These are phyloP conservation scores for Rhinophrynus dorsalis DNA, from an alignment of 2,797 vertebrate species.

Conservation along the genomic window DNA sequence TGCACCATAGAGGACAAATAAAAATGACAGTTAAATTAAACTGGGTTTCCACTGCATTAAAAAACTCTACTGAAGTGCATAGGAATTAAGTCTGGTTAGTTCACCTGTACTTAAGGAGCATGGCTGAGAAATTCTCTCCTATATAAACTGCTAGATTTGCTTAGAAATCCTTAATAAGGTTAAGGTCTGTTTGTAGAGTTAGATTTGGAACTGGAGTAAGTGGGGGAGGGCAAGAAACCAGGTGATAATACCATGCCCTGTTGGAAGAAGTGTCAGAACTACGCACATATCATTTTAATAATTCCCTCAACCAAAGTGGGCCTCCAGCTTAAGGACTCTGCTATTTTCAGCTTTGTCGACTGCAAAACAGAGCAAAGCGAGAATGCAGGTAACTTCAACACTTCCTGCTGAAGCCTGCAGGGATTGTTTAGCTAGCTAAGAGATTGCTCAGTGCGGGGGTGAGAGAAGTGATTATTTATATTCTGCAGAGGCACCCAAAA, in stretches of 20 bases:
- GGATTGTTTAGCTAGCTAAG: constrained; percentile 25
- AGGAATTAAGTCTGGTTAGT: too few species aligned
- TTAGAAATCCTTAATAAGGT: background rate
- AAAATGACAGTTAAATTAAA: too few species aligned
- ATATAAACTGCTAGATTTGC: background rate
- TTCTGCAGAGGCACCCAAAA: constrained; percentile 11
- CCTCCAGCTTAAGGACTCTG: constrained; percentile 33
- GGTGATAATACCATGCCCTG: constrained; percentile 8
- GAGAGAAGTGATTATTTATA: constrained; percentile 32
- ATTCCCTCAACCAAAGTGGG: constrained; percentile 31
- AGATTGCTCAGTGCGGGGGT: constrained; percentile 20
- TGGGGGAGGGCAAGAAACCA: background rate
- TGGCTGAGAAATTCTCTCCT: too few species aligned
- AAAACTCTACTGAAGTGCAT: too few species aligned
- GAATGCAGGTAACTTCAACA: constrained; percentile 47
- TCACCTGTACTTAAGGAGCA: too few species aligned
- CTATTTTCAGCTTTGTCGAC: constrained; percentile 47
- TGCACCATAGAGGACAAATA: too few species aligned
- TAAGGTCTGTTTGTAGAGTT: background rate
- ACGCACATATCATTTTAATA: constrained; percentile 17
- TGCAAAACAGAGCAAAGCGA: constrained; percentile 40
- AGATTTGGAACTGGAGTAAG: background rate
- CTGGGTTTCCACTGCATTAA: too few species aligned
- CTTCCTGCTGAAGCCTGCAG: constrained; percentile 36
- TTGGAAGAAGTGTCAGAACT: constrained; percentile 29